Evolutionary conservation across 1,140 invertebrate species (phyloP), one percentile per base, ranked within the genome.

Genomic region (Caligus rogercresseyi): DNA sequence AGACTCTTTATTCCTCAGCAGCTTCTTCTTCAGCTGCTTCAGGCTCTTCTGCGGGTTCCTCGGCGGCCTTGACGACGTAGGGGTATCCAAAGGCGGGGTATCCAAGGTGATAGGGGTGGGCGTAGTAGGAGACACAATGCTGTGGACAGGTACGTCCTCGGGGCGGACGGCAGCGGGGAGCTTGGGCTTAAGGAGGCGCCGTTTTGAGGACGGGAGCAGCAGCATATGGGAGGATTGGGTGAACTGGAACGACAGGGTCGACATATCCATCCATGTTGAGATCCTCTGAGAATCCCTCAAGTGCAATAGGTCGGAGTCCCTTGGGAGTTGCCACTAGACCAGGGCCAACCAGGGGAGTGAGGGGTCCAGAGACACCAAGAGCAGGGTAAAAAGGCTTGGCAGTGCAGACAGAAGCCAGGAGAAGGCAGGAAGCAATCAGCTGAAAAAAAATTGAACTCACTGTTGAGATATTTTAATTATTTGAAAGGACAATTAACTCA

Each of bases 261-360:
- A 61, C 56, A 56, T 67, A 65, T 51, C 31, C 25, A 24, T 54
- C 62, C 21, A 24, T 25, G 52, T 61, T 18, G 23, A 24, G 16
- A 55, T 51, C 60, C 52, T 62, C 60, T 21, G 55, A 65, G 20
- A 64, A 65, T n/a, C 61, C 31, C 20, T 58, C 59, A 24, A 64
- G 51, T 63, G n/a, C 43, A 43, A 53, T n/a, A 26, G 26, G 19
- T 1, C 51, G n/a, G 16, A 53, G 24, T 11, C 60, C 60, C 3
- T 43, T 25, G 13, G 24, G 14, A 14, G 57, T 60, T 11, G 57
- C 57, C 15, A 31, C 57, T n/a, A 60, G 31, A 11, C 31, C 31
- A 43, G 7, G 31, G 7, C 31, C 31, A 43, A 43, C n/a, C 7
- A 43, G 7, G 7, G 31, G 31, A 43, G 7, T 7, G 31, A 43